These are phyloP conservation scores for Cricetomys ansorgei DNA, from an alignment of 2,113 vertebrate genomes.

Conservation along the genomic window DNA sequence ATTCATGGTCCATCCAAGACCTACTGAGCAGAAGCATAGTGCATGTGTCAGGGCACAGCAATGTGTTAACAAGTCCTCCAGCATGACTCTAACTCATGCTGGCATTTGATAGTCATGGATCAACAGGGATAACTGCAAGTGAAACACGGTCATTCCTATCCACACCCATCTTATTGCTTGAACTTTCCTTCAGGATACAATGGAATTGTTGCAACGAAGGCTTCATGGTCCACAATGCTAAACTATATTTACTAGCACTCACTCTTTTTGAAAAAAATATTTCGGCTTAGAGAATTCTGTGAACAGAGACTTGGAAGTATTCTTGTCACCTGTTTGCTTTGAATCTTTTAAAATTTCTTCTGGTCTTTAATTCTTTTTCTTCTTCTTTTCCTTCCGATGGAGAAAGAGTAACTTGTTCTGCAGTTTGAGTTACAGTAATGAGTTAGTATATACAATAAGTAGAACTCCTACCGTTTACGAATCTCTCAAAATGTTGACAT, in stretches of 20 bases:
- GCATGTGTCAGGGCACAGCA: background rate
- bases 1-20: background rate
- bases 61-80: background rate
- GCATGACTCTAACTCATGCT: background rate
- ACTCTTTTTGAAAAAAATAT: background rate
- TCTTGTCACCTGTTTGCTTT: background rate
- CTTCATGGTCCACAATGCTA: background rate
- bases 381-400: background rate
- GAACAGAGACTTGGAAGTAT: background rate
- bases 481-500: background rate
- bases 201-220: background rate
- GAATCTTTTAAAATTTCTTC: conserved; percentile 29
- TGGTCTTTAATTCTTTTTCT: background rate
- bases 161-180: background rate
- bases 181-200: background rate
- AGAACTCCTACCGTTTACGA: background rate
- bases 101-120: background rate
- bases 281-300: conserved; percentile 1
- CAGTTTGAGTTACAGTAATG: background rate
- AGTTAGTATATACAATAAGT: background rate
- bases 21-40: background rate
- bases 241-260: background rate
- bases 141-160: background rate
- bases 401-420: background rate
- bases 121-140: no score